phyloP scores from a whole-genome alignment of 2,797 vertebrate genomes.

The Sebastolobus alascanus region DNA sequence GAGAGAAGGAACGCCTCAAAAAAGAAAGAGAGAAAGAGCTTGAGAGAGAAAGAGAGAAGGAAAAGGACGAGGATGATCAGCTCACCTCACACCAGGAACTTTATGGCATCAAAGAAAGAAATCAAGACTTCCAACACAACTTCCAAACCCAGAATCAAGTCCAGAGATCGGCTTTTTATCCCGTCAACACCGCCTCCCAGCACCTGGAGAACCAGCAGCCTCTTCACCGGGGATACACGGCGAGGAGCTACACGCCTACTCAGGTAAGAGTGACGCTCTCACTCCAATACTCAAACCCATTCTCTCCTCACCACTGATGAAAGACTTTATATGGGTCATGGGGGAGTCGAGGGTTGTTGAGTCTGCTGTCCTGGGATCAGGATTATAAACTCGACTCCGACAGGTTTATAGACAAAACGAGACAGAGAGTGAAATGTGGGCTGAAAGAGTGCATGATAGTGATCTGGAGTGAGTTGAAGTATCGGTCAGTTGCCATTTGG shows the following conservation, averaged over 20 bases:
- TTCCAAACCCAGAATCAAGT: slow-evolving; percentile 52
- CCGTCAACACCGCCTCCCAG: slow-evolving; percentile 56
- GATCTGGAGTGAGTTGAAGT: slow-evolving; percentile 23
- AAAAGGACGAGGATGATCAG: slow-evolving; percentile 48
- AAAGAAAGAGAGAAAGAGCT: slow-evolving; percentile 50
- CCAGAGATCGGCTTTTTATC: slow-evolving; percentile 81
- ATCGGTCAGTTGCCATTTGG: background rate
- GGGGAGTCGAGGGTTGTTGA: slow-evolving; percentile 15
- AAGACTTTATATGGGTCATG: slow-evolving; percentile 23
- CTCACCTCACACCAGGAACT: slow-evolving; percentile 54
- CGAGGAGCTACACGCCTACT: slow-evolving; percentile 73
- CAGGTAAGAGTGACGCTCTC: slow-evolving; percentile 72
- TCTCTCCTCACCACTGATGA: background rate
- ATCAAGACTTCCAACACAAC: slow-evolving; percentile 48
- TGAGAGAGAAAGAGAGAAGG: slow-evolving; percentile 33
- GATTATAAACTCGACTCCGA: slow-evolving; percentile 21
- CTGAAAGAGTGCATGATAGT: slow-evolving; percentile 7
- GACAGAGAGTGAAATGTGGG: slow-evolving; percentile 14
- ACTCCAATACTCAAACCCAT: background rate
- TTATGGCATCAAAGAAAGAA: slow-evolving; percentile 47
- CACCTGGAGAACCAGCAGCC: slow-evolving; percentile 53
- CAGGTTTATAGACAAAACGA: slow-evolving; percentile 42
- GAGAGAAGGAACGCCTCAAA: slow-evolving; percentile 49
- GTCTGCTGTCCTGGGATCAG: slow-evolving; percentile 11
- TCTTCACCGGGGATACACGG: slow-evolving; percentile 51